Conservation (phyloP, 2,797 vertebrate genomes). For the Microcaecilia unicolor region DNA sequence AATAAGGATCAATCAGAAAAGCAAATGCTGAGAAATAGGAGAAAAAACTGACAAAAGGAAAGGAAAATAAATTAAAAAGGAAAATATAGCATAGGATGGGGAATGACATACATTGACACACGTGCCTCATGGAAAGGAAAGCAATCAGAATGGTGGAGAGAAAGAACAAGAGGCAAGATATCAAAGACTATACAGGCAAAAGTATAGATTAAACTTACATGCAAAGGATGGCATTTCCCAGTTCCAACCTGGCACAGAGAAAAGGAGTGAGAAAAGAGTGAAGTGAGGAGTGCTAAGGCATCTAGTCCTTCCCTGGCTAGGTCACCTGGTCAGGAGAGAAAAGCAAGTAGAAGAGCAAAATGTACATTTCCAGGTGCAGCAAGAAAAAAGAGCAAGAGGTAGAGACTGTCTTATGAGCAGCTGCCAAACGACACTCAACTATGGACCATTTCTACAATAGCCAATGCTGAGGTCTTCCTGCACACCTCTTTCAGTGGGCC, state of each 20-base stretch:
- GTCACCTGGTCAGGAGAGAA: slow-evolving; percentile 58
- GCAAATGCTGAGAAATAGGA: too few species aligned
- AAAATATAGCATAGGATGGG: too few species aligned
- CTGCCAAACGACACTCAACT: too few species aligned
- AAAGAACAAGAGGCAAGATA: too few species aligned
- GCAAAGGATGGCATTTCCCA: slow-evolving; percentile 59
- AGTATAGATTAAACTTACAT: slow-evolving; percentile 62
- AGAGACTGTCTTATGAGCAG: too few species aligned
- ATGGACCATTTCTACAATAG: too few species aligned
- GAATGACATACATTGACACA: slow-evolving; percentile 5
- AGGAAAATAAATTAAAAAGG: too few species aligned
- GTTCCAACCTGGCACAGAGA: slow-evolving; percentile 60
- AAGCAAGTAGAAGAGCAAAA: slow-evolving; percentile 42
- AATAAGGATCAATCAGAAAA: too few species aligned
- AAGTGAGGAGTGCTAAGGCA: slow-evolving; percentile 47
- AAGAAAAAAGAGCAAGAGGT: slow-evolving; percentile 20
- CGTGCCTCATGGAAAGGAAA: neutral
- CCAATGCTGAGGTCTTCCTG: too few species aligned
- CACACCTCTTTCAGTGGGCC: too few species aligned
- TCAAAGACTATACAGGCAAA: too few species aligned
- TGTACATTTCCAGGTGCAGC: slow-evolving; percentile 27
- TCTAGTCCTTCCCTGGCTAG: slow-evolving; percentile 47
- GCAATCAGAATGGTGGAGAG: neutral
- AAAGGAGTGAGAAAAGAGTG: slow-evolving; percentile 52
- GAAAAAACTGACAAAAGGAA: too few species aligned